phyloP scores from a whole-genome alignment of 1,140 invertebrate genomes.

The Nymphalis io region DNA sequence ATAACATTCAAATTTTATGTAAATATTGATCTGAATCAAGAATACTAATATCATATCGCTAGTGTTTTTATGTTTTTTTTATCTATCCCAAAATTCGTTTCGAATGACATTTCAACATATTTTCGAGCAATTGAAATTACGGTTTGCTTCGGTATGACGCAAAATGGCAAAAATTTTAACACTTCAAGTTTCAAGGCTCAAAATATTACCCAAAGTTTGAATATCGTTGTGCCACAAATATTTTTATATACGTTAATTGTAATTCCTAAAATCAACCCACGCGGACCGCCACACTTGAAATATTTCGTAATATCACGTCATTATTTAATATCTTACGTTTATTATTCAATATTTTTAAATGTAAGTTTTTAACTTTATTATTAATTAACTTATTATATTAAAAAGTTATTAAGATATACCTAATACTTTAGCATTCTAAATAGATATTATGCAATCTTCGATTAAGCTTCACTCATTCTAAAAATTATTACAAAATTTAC shows the following conservation, averaged over 20 bases:
- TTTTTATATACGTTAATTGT: constrained; percentile 29
- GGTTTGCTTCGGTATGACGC: constrained; percentile 16
- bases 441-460: no score
- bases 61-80: no score
- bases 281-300: constrained; percentile 4
- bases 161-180: constrained; percentile 29
- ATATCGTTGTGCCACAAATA: constrained; percentile 17
- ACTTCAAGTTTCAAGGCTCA: constrained; percentile 28
- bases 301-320: neutral
- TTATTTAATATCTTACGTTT: neutral
- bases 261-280: constrained; percentile 28
- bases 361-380: no score
- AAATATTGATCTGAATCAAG: no score
- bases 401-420: no score
- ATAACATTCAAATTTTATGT: no score
- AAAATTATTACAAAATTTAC: no score
- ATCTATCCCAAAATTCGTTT: no score
- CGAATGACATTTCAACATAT: constrained; percentile 14
- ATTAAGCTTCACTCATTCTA: no score
- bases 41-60: no score
- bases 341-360: neutral
- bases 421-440: no score
- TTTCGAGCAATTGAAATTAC: constrained; percentile 13
- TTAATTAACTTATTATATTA: no score
- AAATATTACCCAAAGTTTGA: constrained; percentile 19